A percentile compares a stretch with the other conserved stretches of the same genome.
phyloP scores from a whole-genome alignment of 2,113 vertebrate species.

The Dicentrarchus labrax region DNA sequence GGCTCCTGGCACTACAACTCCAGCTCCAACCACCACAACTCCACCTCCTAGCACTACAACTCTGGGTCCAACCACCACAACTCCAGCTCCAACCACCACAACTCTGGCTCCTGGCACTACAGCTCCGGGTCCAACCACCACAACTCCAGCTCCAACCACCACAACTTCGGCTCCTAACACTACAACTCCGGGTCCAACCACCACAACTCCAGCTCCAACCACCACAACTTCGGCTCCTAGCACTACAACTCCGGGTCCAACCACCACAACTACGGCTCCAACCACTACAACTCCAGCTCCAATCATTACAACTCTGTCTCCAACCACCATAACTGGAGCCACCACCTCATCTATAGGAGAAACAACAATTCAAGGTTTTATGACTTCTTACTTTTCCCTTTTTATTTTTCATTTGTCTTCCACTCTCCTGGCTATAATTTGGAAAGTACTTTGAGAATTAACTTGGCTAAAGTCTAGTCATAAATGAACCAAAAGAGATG shows the following conservation, averaged over 20 bases:
- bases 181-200: neutral
- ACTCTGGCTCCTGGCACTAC: neutral
- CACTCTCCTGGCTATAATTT: neutral
- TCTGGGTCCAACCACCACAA: neutral
- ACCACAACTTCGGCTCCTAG: no score
- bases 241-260: no score
- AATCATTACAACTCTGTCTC: no score
- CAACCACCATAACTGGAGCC: no score
- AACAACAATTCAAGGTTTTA: neutral
- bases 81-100: neutral
- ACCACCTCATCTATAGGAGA: no score
- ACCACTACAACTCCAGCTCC: no score
- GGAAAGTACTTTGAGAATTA: neutral
- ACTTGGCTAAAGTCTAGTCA: neutral
- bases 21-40: neutral
- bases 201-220: neutral
- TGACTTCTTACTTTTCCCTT: neutral
- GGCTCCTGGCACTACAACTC: no score
- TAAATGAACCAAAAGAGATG: neutral
- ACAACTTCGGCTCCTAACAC: neutral
- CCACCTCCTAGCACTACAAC: neutral
- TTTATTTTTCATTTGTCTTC: no score
- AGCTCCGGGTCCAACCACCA: neutral
- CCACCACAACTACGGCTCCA: no score
- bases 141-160: neutral